A percentile compares a stretch with the other conserved stretches of the same genome.
phyloP scores from a whole-genome alignment of 2,888 invertebrate species.

The Venusia cambrica region DNA sequence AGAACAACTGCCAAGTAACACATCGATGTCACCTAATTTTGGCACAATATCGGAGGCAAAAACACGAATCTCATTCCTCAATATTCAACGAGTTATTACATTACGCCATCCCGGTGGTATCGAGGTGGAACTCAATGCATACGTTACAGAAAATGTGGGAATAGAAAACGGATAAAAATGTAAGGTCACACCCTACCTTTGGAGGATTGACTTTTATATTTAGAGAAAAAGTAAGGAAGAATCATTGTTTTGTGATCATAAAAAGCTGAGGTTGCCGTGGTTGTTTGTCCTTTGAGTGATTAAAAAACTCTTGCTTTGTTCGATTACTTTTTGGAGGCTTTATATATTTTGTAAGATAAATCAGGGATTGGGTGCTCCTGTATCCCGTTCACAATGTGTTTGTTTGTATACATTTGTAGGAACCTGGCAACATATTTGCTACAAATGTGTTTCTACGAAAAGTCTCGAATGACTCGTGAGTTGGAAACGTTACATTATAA shows the following conservation, averaged over 20 bases:
- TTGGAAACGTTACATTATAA: no score
- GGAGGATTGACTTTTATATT: no score
- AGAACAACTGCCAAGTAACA: no score
- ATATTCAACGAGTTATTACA: constrained; percentile 26
- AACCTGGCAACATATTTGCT: no score
- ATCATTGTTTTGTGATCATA: constrained; percentile 12
- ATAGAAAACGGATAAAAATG: constrained; percentile 24
- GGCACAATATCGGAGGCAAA: constrained; percentile 10
- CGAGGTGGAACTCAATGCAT: constrained; percentile 21
- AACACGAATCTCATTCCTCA: constrained; percentile 19
- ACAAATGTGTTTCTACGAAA: no score
- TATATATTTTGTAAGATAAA: no score
- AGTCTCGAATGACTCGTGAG: no score
- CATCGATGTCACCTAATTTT: constrained; percentile 9
- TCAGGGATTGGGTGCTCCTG: no score
- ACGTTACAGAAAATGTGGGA: constrained; percentile 16
- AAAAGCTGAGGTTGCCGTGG: constrained; percentile 8
- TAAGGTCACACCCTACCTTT: constrained; percentile 13
- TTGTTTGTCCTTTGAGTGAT: constrained; percentile 17
- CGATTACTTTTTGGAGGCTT: no score
- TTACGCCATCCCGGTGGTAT: constrained; percentile 19
- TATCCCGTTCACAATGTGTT: no score
- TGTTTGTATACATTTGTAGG: no score
- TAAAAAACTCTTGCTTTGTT: constrained; percentile 13
- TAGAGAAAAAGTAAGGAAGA: constrained; percentile 4